Percentiles rank a stretch among this genome's conserved stretches.
Evolutionary conservation across 1,140 invertebrate species (phyloP).

Genomic region (Aporrectodea caliginosa): DNA sequence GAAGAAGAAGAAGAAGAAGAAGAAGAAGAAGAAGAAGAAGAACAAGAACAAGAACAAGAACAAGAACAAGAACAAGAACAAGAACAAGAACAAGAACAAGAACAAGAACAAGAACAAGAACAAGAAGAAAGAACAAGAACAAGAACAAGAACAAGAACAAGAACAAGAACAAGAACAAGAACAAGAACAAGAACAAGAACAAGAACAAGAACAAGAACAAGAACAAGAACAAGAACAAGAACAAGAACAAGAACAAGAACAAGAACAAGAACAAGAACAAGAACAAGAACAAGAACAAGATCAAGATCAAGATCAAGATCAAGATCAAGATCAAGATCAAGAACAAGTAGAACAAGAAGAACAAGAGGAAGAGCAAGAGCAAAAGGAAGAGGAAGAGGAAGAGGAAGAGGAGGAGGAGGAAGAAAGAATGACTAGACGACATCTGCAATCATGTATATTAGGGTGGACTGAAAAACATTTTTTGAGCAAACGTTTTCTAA

Average conservation of each 20-base stretch:
- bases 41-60: constrained; percentile 10
- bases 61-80: constrained; percentile 14
- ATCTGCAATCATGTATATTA: too few species aligned
- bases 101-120: constrained; percentile 25
- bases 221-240: constrained; percentile 15
- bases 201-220: constrained; percentile 45
- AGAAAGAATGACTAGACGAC: too few species aligned
- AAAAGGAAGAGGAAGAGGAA: too few species aligned
- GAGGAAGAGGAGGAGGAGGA: constrained; percentile 21
- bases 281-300: constrained; percentile 11
- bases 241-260: constrained; percentile 13
- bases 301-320: constrained; percentile 17
- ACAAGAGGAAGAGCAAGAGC: too few species aligned
- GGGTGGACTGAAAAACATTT: too few species aligned
- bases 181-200: constrained; percentile 57
- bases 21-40: constrained; percentile 8
- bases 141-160: constrained; percentile 31
- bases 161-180: constrained; percentile 68
- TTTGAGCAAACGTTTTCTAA: too few species aligned
- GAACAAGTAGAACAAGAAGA: constrained; percentile 19
- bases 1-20: constrained; percentile 14
- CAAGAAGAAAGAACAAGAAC: constrained; percentile 29
- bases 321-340: constrained; percentile 11
- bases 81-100: constrained; percentile 20
- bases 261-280: constrained; percentile 1